Conservation (phyloP, 2,888 invertebrate species). For the Eupsilia transversa region DNA sequence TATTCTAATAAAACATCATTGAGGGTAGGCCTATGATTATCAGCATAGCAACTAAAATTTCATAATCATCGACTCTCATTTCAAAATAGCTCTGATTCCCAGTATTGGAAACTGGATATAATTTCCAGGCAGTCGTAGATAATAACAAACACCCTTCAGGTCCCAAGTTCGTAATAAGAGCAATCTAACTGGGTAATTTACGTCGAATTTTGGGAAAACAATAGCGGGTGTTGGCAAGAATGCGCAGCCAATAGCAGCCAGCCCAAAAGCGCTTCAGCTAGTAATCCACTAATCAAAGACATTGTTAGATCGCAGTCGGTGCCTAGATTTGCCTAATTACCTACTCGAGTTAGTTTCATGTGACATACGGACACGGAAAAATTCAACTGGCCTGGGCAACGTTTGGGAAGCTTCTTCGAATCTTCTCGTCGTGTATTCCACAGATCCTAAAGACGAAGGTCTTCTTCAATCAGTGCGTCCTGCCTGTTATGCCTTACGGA, state of each 20-base stretch:
- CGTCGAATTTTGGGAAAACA: constrained; percentile 43
- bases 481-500: no score
- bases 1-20: no score
- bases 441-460: no score
- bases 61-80: neutral
- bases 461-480: no score
- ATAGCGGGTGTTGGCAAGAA: constrained; percentile 42
- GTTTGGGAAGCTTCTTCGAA: no score
- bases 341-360: constrained; percentile 67
- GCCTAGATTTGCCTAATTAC: constrained; percentile 81
- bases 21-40: neutral
- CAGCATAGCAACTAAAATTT: neutral
- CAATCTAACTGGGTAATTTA: constrained; percentile 36
- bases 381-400: no score
- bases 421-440: no score
- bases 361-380: no score
- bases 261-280: constrained; percentile 65
- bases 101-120: constrained; percentile 18
- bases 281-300: constrained; percentile 80
- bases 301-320: constrained; percentile 75
- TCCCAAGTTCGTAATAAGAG: constrained; percentile 34
- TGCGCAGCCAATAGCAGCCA: constrained; percentile 51
- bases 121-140: constrained; percentile 4
- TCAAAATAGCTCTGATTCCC: constrained; percentile 3
- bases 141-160: constrained; percentile 16